Conservation (phyloP, 23 tunicate genomes). For the Phallusia fumigata region DNA sequence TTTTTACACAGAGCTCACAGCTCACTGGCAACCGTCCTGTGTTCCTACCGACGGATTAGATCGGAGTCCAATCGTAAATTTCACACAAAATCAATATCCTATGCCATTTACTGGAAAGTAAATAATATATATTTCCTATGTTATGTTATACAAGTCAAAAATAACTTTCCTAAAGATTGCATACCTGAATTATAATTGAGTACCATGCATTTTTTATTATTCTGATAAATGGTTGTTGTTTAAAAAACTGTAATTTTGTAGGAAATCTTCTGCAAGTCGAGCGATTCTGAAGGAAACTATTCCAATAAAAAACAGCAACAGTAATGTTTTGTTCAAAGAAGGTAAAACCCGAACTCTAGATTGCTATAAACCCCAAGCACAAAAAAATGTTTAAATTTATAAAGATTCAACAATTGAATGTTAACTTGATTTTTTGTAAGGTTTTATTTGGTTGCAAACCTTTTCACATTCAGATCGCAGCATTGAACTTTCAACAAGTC, state of each 20-base stretch:
- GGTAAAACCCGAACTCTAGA: neutral
- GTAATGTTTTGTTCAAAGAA: neutral
- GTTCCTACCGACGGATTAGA: neutral
- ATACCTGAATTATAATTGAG: too few species aligned
- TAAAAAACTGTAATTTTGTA: neutral
- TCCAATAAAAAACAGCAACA: neutral
- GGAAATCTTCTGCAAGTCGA: neutral
- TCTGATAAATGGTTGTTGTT: too few species aligned
- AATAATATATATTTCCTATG: neutral
- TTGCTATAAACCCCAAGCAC: neutral
- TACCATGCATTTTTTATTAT: too few species aligned
- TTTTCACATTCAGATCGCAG: conserved; percentile 35
- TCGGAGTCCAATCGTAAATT: conserved; percentile 21
- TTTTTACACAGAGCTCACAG: neutral
- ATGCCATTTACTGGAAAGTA: neutral
- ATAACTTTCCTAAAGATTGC: too few species aligned
- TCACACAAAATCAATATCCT: neutral
- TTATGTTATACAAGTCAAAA: neutral
- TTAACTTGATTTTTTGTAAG: too few species aligned
- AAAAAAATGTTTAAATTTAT: too few species aligned
- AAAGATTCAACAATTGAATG: too few species aligned
- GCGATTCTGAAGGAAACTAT: neutral
- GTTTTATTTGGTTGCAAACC: too few species aligned
- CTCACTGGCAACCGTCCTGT: conserved; percentile 17
- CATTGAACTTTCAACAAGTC: conserved; percentile 71